Evolutionary conservation across 2,113 vertebrate genomes (phyloP).

Genomic region (Mystacornis crossleyi): DNA sequence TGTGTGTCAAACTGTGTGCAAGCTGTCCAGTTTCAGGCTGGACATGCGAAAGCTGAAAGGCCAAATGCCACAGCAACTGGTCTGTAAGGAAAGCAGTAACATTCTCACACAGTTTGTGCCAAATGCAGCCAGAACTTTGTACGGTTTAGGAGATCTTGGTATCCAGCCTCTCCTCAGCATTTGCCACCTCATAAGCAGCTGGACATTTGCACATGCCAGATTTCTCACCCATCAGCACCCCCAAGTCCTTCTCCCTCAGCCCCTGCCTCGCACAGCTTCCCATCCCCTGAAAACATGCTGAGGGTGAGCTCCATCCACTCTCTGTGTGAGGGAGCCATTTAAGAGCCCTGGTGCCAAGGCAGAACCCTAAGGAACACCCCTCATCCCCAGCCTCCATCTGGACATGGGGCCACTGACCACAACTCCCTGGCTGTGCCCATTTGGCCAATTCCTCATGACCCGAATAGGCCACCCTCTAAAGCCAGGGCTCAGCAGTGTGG

Average conservation of each 20-base stretch:
- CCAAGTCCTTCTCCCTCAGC: background rate
- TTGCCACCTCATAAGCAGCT: background rate
- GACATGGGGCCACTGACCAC: background rate
- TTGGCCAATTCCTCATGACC: background rate
- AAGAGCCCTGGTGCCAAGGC: background rate
- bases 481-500: background rate
- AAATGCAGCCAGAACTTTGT: background rate
- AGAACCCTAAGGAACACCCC: background rate
- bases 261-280: background rate
- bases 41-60: background rate
- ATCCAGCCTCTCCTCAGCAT: background rate
- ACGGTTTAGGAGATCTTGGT: background rate
- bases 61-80: background rate
- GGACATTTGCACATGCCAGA: background rate
- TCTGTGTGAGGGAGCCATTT: no score
- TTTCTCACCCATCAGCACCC: background rate
- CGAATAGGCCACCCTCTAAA: background rate
- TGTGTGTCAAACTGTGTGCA: rapidly evolving
- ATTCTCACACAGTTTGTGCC: rapidly evolving
- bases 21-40: background rate
- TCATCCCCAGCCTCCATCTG: background rate
- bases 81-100: background rate
- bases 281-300: rapidly evolving
- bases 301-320: background rate
- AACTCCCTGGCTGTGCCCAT: background rate